Evolutionary conservation across 2,888 invertebrate species (phyloP).

Genomic region (Polyommatus icarus): DNA sequence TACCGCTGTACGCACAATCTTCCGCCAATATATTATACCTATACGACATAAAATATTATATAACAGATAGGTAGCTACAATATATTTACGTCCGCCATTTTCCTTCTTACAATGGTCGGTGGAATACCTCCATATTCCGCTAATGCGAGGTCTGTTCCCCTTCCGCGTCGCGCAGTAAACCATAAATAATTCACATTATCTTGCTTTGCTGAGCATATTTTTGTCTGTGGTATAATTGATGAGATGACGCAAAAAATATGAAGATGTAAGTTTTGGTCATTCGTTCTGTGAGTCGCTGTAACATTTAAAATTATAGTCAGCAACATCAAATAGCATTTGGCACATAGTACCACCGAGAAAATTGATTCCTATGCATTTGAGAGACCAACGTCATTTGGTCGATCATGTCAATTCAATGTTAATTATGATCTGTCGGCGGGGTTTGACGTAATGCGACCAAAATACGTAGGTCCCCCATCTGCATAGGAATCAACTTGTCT

Average conservation of each 20-base stretch:
- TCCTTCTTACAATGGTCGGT: neutral
- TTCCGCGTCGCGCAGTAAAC: slow-evolving; percentile 42
- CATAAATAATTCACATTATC: slow-evolving; percentile 52
- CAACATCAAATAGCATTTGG: too few relatives aligned
- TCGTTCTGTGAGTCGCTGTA: too few relatives aligned
- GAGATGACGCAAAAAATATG: neutral
- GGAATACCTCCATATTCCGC: neutral
- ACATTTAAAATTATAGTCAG: too few relatives aligned
- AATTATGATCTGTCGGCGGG: too few relatives aligned
- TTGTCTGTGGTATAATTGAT: slow-evolving; percentile 27
- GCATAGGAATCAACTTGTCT: too few relatives aligned
- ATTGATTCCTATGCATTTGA: too few relatives aligned
- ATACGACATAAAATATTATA: neutral
- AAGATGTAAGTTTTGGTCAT: too few relatives aligned
- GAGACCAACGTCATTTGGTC: too few relatives aligned
- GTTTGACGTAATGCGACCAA: too few relatives aligned
- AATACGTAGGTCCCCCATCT: too few relatives aligned
- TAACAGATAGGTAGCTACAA: neutral
- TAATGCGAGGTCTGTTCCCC: slow-evolving; percentile 14
- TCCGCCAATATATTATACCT: neutral
- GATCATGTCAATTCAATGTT: too few relatives aligned
- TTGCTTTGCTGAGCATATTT: slow-evolving; percentile 43
- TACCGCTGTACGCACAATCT: neutral
- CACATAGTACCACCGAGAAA: too few relatives aligned
- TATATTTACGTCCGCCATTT: neutral